Evolutionary conservation across 2,113 vertebrate genomes (phyloP), one percentile per base, ranked within the genome.

Genomic region (Balaeniceps rex): DNA sequence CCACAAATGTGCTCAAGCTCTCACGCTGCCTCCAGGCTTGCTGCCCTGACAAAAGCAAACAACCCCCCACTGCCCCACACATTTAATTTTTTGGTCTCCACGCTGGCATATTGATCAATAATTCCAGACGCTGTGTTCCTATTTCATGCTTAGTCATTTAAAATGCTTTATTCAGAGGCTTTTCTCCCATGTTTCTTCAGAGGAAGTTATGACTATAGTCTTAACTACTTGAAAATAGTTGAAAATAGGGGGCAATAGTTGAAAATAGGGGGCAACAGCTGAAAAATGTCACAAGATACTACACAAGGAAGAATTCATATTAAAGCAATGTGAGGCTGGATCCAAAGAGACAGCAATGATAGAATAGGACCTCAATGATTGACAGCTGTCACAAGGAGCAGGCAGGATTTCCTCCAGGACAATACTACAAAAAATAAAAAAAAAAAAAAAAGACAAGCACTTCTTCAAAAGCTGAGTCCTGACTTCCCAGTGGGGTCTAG

Each of bases 11-110:
- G 25, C 10, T 14, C 8, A 2, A 21, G n/a, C 51, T 72, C 42
- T n/a, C 14, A 1, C 4, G 3, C 8, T 1, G 14, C 11, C 47
- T 46, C 26, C 3, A 9, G 47, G 28, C 76, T 70, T 9, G 24
- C 58, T 14, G 42, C 29, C 68, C 49, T 6, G 4, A 31, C n/a
- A 58, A 31, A 65, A n/a, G 17, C 69, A 51, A 55, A 19, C 22
- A 36, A 34, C 40, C n/a, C 22, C 21, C 29, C 1, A 1, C 22
- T 23, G 33, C 14, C 16, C 57, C 21, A 14, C 10, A 15, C 8
- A 12, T 55, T 46, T 55, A 12, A 38, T 28, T 46, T 63, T 31
- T 36, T 29, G 10, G n/a, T 40, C 42, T 57, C 42, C 16, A 8
- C 4, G 1, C 51, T 44, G 87, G 33, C 29, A 2, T 38, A 16